A percentile compares a stretch with the other conserved stretches of the same genome.
Evolutionary conservation across 1,140 invertebrate species (phyloP).

Genomic region (Drepana arcuata): DNA sequence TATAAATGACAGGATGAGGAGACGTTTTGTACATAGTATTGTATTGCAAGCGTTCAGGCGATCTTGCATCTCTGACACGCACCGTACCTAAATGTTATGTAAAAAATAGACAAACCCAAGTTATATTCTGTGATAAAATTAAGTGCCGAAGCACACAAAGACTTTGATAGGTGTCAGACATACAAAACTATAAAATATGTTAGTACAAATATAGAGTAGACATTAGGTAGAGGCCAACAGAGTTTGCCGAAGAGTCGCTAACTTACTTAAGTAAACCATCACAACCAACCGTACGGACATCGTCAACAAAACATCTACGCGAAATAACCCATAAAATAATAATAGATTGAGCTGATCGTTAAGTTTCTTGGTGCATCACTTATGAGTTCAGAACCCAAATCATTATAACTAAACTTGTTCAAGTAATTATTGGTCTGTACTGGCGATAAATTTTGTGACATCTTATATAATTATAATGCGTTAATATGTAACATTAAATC

Average conservation of each 20-base stretch:
- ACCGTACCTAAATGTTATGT: no score
- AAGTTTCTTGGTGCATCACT: slow-evolving; percentile 34
- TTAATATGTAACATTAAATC: slow-evolving; percentile 48
- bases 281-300: slow-evolving; percentile 70
- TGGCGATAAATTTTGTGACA: slow-evolving; percentile 62
- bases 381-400: slow-evolving; percentile 51
- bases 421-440: slow-evolving; percentile 37
- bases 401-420: slow-evolving; percentile 40
- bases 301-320: slow-evolving; percentile 50
- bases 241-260: slow-evolving; percentile 55
- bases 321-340: slow-evolving; percentile 45
- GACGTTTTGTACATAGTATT: slow-evolving; percentile 14
- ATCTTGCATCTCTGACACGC: slow-evolving; percentile 22
- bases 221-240: slow-evolving; percentile 44
- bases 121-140: slow-evolving; percentile 44
- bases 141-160: slow-evolving; percentile 9
- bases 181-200: slow-evolving; percentile 28
- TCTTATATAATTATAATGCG: slow-evolving; percentile 46
- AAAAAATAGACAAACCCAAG: slow-evolving; percentile 23
- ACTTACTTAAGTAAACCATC: slow-evolving; percentile 71
- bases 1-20: slow-evolving; percentile 46
- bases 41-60: slow-evolving; percentile 44
- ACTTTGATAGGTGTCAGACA: slow-evolving; percentile 22
- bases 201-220: slow-evolving; percentile 48
- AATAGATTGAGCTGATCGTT: slow-evolving; percentile 42